phyloP scores from a whole-genome alignment of 2,888 invertebrate species.

The Monopis laevigella region DNA sequence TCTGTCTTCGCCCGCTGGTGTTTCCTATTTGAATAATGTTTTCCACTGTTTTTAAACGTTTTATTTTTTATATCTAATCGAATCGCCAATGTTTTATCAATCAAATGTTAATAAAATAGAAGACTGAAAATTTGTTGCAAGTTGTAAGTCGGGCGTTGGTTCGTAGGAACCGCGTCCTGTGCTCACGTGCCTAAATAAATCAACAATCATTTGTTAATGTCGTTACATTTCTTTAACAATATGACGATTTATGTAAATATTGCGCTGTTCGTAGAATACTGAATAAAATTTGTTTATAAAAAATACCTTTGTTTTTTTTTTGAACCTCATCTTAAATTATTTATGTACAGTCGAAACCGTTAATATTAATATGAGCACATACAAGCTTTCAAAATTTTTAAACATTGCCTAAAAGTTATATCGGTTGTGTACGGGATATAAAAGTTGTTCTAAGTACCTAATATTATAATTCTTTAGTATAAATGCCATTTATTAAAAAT shows the following conservation, averaged over 20 bases:
- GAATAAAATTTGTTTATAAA: conserved; percentile 34
- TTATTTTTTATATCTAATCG: not conserved
- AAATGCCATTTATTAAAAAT: no score
- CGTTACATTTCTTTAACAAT: conserved; percentile 68
- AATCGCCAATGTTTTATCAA: not conserved
- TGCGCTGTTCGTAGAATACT: conserved; percentile 66
- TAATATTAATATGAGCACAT: no score
- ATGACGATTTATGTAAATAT: conserved; percentile 63
- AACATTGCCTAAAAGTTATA: no score
- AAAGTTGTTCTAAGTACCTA: no score
- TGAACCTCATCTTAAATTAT: not conserved
- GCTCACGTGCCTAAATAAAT: conserved; percentile 60
- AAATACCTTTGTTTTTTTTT: not conserved
- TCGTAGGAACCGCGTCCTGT: no score
- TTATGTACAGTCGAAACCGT: not conserved
- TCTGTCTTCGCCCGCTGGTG: conserved; percentile 38
- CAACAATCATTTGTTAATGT: conserved; percentile 48
- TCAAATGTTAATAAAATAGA: not conserved
- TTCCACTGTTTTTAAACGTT: not conserved
- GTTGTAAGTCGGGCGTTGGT: no score
- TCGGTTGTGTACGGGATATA: no score
- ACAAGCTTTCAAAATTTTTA: no score
- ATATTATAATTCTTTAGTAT: no score
- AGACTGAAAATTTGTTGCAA: not conserved
- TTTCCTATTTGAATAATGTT: no score